phyloP scores from a whole-genome alignment of 2,113 vertebrate genomes.

The Raphicerus campestris region DNA sequence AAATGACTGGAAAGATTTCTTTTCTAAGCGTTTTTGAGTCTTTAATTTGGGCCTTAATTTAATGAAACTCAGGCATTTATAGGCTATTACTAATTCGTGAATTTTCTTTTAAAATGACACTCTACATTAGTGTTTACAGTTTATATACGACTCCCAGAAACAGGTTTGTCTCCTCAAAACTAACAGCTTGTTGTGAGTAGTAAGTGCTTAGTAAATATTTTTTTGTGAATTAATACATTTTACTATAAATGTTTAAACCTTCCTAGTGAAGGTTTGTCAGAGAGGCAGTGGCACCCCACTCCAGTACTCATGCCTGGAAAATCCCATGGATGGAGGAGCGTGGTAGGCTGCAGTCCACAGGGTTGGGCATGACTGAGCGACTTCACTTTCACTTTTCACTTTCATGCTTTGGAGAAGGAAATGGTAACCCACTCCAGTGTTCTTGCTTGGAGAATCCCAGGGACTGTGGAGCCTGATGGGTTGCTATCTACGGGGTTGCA shows the following conservation, averaged over 20 bases:
- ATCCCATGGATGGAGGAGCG: fast-evolving
- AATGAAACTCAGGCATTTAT: not conserved
- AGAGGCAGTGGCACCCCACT: too few species aligned
- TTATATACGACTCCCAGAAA: not conserved
- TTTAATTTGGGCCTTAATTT: not conserved
- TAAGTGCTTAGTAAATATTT: not conserved
- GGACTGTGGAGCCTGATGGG: fast-evolving
- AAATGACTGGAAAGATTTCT: not conserved
- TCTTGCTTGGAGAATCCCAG: too few species aligned
- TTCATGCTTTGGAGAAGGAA: too few species aligned
- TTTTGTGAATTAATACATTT: not conserved
- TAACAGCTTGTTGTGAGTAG: not conserved
- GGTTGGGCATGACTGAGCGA: too few species aligned
- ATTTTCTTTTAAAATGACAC: conserved; percentile 12
- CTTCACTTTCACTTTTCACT: too few species aligned
- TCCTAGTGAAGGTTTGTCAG: not conserved
- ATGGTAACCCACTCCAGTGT: too few species aligned
- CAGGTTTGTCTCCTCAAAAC: not conserved
- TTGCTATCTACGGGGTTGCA: too few species aligned
- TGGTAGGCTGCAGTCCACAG: too few species aligned
- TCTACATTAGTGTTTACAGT: not conserved
- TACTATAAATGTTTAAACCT: not conserved
- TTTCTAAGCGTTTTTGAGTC: not conserved
- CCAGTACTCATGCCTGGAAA: too few species aligned
- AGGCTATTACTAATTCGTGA: not conserved